Base-by-base conservation (phyloP, 2,888 invertebrate species). In the Augochlorella aurata region DNA sequence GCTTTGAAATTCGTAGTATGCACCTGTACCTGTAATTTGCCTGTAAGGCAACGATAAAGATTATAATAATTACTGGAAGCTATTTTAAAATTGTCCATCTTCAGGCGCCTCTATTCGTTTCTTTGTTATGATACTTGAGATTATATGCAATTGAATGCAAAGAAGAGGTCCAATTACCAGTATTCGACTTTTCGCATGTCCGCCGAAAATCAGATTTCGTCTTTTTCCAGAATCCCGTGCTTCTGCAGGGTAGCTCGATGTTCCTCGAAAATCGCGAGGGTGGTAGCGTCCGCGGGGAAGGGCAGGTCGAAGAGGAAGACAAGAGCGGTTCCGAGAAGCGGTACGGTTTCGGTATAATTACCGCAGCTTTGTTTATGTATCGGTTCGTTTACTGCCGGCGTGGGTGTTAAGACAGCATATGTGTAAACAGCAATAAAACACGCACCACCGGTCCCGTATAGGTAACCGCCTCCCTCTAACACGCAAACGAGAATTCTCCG, bases 371-470 rank as follows among this genome's bases (percentile, higher is more conserved):
- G 91, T 91, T 91, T 91, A 90, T 87, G 86, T 90, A 88, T 90
- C 84, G 91, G 85, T 89, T 77, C 89, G 88, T 89, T 91, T 90
- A 91, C 89, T 86, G 86, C 86, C 87, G 87, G 87, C 91, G 91
- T 91, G 90, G 91, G 91, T 89, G 91, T 89, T 90, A 79, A 79
- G 87, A 88, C 90, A 88, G 91, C 91, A 92, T 92, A 91, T 91
- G 91, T 91, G 91, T 91, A 91, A 91, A 91, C 92, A 91, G 91
- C 90, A 91, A 91, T 91, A 91, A 91, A 91, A 91, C 90, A 92
- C 86, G 87, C 85, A 87, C 84, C 88, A 86, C 81, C 85, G 86
- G 65, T 38, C 87, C 77, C 84, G 79, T 88, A 88, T 91, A 88
- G 88, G 88, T 88, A 87, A 85, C 80, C 85, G 81, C 88, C 87